phyloP scores from a whole-genome alignment of 2,113 vertebrate species.

The Pantherophis guttatus region DNA sequence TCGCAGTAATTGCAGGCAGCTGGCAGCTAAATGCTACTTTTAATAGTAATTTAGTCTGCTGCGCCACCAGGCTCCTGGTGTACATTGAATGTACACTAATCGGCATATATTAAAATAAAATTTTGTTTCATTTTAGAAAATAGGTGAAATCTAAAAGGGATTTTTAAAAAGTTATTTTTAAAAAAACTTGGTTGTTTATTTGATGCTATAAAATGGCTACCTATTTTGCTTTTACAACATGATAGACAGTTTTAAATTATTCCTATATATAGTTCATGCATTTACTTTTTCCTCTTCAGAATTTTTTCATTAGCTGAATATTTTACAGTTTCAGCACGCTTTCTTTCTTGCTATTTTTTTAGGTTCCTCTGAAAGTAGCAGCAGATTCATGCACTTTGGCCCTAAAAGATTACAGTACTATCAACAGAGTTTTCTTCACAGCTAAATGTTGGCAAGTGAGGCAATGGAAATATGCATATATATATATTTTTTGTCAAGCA shows the following conservation, averaged over 20 bases:
- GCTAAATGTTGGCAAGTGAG: constrained; percentile 24
- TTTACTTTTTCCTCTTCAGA: neutral
- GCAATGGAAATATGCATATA: constrained; percentile 42
- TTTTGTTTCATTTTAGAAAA: neutral
- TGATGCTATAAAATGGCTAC: neutral
- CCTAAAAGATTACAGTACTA: neutral
- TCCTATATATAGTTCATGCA: neutral
- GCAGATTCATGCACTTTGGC: neutral
- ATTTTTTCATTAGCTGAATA: neutral
- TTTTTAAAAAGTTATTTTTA: neutral
- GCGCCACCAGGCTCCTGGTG: too few relatives aligned
- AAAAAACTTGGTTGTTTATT: neutral
- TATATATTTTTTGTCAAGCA: constrained; percentile 1
- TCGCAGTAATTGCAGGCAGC: too few relatives aligned
- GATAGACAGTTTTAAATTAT: neutral
- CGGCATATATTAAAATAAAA: too few relatives aligned
- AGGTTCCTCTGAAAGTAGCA: neutral
- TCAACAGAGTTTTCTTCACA: constrained; percentile 13
- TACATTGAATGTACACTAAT: too few relatives aligned
- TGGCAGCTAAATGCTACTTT: too few relatives aligned
- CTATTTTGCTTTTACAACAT: neutral
- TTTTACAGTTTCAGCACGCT: neutral
- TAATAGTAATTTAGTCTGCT: too few relatives aligned
- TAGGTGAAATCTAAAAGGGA: neutral
- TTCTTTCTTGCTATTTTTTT: neutral